Evolutionary conservation across 1,140 invertebrate species (phyloP).

Genomic region (Parasteatoda tepidariorum): DNA sequence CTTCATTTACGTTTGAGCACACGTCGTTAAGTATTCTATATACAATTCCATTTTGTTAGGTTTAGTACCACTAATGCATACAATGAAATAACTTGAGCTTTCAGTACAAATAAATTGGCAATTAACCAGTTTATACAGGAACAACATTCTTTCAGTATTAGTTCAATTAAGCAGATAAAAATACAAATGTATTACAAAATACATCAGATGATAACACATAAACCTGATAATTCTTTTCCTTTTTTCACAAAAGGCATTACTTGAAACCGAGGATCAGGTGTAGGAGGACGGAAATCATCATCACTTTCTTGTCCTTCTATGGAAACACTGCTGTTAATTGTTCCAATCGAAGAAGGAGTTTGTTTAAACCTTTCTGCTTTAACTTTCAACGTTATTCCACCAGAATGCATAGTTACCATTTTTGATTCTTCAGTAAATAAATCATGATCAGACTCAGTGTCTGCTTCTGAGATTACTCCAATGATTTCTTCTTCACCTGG

Average conservation of each 20-base stretch:
- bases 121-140: too few species aligned
- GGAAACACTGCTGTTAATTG: background rate
- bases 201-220: constrained; percentile 84
- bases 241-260: constrained; percentile 77
- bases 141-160: too few species aligned
- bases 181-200: background rate
- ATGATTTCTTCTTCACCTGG: constrained; percentile 21
- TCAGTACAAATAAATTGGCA: too few species aligned
- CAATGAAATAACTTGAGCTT: too few species aligned
- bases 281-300: constrained; percentile 44
- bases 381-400: constrained; percentile 60
- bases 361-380: constrained; percentile 46
- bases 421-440: background rate
- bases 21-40: too few species aligned
- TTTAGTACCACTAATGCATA: too few species aligned
- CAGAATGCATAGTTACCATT: constrained; percentile 39
- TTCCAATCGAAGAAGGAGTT: background rate
- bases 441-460: background rate
- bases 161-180: too few species aligned
- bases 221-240: constrained; percentile 82
- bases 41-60: too few species aligned
- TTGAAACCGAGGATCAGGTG: constrained; percentile 69
- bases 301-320: background rate
- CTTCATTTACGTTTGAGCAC: too few species aligned
- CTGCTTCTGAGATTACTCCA: constrained; percentile 8